These are phyloP conservation scores for Pseudoatta argentina DNA, from an alignment of 1,140 invertebrate genomes.

Conservation along the genomic window DNA sequence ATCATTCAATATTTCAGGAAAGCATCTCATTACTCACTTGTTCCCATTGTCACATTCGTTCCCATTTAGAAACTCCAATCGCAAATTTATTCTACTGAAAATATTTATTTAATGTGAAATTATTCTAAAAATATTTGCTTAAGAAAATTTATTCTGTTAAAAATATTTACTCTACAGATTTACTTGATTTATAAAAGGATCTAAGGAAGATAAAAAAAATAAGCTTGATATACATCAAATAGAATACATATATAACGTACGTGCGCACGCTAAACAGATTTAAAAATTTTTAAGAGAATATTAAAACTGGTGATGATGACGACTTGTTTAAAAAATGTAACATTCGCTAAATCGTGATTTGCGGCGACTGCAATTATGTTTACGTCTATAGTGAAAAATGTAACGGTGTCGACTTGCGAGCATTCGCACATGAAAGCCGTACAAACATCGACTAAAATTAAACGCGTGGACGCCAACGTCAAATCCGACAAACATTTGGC, in stretches of 20 bases:
- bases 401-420: not conserved
- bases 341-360: not conserved
- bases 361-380: not conserved
- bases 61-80: not conserved
- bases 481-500: slow-evolving; percentile 33
- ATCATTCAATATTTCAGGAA: not conserved
- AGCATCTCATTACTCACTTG: not conserved
- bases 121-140: not conserved
- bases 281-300: not conserved
- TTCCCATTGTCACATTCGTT: not conserved
- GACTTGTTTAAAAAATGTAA: not conserved
- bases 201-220: not conserved
- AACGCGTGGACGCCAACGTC: slow-evolving; percentile 17
- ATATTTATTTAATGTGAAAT: not conserved
- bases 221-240: not conserved
- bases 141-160: not conserved
- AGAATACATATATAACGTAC: not conserved
- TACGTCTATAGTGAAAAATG: not conserved
- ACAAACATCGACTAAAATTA: slow-evolving; percentile 41
- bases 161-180: not conserved
- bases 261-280: not conserved
- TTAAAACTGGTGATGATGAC: not conserved
- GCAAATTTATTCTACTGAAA: not conserved
- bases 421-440: not conserved
- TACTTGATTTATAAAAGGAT: not conserved